A percentile compares a stretch with the other conserved stretches of the same genome.
Evolutionary conservation across 2,797 vertebrate species (phyloP).

Genomic region (Dallia pectoralis): DNA sequence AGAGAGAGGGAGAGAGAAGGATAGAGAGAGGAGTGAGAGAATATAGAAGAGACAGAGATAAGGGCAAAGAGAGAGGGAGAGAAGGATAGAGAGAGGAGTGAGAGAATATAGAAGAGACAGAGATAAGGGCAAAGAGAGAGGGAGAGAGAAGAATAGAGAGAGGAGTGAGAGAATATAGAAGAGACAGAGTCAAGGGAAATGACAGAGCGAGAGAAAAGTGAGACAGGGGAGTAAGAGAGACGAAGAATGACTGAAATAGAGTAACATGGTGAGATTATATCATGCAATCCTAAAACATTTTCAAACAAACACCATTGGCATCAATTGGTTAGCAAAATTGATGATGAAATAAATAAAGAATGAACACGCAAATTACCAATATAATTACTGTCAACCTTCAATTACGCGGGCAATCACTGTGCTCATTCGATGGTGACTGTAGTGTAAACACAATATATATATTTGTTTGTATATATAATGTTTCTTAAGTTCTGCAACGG

Average conservation of each 20-base stretch:
- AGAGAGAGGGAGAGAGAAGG: background rate
- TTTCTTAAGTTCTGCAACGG: slow-evolving; percentile 12
- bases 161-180: slow-evolving; percentile 15
- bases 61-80: slow-evolving; percentile 29
- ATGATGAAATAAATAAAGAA: slow-evolving; percentile 40
- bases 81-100: slow-evolving; percentile 23
- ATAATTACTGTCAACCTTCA: slow-evolving; percentile 41
- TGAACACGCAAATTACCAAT: slow-evolving; percentile 40
- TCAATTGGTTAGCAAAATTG: slow-evolving; percentile 43
- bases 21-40: background rate
- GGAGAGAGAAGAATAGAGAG: background rate
- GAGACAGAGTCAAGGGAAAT: slow-evolving; percentile 51
- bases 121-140: background rate
- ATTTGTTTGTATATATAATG: slow-evolving; percentile 12
- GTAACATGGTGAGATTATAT: slow-evolving; percentile 4
- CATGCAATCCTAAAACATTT: slow-evolving; percentile 37
- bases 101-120: slow-evolving; percentile 33
- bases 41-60: slow-evolving; percentile 50
- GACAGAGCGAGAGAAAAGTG: slow-evolving; percentile 16
- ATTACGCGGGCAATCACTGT: slow-evolving; percentile 25
- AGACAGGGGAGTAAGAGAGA: slow-evolving; percentile 34
- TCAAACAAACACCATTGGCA: slow-evolving; percentile 45
- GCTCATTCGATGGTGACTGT: slow-evolving; percentile 24
- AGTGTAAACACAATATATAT: slow-evolving; percentile 29
- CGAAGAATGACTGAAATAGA: slow-evolving; percentile 20